phyloP scores from a whole-genome alignment of 1,140 invertebrate species.

The Gonatopus flavifemur region DNA sequence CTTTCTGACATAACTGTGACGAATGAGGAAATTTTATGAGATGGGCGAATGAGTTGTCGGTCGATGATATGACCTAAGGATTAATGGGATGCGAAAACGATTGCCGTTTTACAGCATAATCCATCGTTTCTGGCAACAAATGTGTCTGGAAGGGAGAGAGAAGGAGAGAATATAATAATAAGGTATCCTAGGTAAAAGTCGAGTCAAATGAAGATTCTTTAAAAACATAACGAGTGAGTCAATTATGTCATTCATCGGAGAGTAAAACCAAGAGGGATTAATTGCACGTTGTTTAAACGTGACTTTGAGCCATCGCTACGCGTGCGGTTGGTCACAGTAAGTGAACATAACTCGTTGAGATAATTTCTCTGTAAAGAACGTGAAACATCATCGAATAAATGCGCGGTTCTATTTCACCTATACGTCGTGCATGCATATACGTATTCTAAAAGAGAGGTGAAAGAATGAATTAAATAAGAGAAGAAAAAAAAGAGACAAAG shows the following conservation, averaged over 20 bases:
- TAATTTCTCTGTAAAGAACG: conserved; percentile 38
- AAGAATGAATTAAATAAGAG: not conserved
- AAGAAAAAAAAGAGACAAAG: not conserved
- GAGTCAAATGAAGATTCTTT: no score
- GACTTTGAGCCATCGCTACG: conserved; percentile 18
- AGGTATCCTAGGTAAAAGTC: no score
- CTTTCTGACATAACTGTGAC: no score
- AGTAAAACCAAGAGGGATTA: not conserved
- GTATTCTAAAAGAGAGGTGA: not conserved
- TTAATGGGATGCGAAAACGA: no score
- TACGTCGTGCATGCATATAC: no score
- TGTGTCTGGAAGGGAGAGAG: not conserved
- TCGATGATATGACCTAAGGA: no score
- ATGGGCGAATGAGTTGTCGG: no score
- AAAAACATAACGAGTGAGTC: no score
- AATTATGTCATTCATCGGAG: no score
- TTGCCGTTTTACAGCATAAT: no score
- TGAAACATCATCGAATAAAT: conserved; percentile 36
- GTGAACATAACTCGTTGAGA: conserved; percentile 34
- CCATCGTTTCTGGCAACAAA: not conserved
- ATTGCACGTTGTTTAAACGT: conserved; percentile 6
- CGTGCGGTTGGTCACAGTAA: conserved; percentile 34
- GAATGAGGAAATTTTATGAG: no score
- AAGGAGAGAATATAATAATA: not conserved
- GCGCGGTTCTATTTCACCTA: no score